A percentile compares a stretch with the other conserved stretches of the same genome.
These are phyloP conservation scores for Villa cingulata DNA, from an alignment of 2,888 invertebrate species.

Conservation along the genomic window DNA sequence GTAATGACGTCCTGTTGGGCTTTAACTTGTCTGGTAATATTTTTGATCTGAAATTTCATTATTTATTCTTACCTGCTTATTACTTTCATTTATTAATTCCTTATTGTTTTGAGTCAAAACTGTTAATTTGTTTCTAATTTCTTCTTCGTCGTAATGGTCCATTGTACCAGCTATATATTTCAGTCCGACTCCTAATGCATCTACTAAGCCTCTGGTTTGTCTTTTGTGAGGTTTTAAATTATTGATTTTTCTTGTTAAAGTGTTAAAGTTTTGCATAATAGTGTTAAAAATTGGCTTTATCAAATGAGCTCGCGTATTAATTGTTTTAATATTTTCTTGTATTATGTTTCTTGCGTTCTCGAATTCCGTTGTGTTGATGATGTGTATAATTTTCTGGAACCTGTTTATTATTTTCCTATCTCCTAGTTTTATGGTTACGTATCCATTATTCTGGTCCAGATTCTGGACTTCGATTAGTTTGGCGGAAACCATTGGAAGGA, in stretches of 20 bases:
- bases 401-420: background rate
- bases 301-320: background rate
- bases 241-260: background rate
- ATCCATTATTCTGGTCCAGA: background rate
- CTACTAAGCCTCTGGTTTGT: background rate
- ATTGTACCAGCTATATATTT: background rate
- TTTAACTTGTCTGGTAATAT: background rate
- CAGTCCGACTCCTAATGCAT: background rate
- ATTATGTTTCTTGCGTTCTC: background rate
- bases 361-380: background rate
- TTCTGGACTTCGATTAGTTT: conserved; percentile 1
- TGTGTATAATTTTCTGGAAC: background rate
- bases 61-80: background rate
- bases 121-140: background rate
- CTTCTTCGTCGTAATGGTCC: background rate
- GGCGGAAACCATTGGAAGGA: background rate
- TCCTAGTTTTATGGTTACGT: background rate
- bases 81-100: background rate
- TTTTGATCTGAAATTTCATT: background rate
- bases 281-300: background rate
- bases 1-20: too few species aligned
- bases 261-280: background rate
- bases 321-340: background rate
- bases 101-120: background rate
- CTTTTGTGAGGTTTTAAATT: background rate